Conservation (phyloP, 2,797 vertebrate species). For the Basileuterus tristriatus region DNA sequence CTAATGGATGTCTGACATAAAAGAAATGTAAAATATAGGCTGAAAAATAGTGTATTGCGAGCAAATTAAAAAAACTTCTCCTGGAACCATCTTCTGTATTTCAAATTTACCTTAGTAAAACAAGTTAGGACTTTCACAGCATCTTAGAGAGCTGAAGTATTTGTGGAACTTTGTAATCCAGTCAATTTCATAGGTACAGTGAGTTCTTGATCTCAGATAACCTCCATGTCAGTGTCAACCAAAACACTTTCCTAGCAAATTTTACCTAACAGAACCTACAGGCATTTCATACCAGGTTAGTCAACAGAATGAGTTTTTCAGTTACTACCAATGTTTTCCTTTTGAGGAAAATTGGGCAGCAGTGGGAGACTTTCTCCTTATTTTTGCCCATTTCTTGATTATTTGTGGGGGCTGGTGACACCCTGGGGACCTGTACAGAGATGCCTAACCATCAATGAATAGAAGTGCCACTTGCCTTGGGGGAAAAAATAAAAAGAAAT, state of each 20-base stretch:
- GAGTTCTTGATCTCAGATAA: neutral
- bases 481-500: fast-evolving
- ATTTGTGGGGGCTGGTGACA: neutral
- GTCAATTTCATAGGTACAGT: neutral
- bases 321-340: neutral
- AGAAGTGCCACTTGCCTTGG: neutral
- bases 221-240: neutral
- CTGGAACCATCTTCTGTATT: neutral
- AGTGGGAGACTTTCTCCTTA: neutral
- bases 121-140: neutral
- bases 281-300: neutral
- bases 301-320: neutral
- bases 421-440: neutral
- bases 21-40: neutral
- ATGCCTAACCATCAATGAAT: neutral
- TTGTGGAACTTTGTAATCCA: neutral
- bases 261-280: neutral
- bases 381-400: neutral
- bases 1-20: neutral
- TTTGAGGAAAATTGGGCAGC: neutral
- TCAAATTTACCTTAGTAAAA: neutral
- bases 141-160: neutral
- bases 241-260: neutral
- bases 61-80: neutral
- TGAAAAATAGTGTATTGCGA: neutral